Evolutionary conservation across 2,113 vertebrate species (phyloP).

Genomic region (Gymnobelideus leadbeateri): DNA sequence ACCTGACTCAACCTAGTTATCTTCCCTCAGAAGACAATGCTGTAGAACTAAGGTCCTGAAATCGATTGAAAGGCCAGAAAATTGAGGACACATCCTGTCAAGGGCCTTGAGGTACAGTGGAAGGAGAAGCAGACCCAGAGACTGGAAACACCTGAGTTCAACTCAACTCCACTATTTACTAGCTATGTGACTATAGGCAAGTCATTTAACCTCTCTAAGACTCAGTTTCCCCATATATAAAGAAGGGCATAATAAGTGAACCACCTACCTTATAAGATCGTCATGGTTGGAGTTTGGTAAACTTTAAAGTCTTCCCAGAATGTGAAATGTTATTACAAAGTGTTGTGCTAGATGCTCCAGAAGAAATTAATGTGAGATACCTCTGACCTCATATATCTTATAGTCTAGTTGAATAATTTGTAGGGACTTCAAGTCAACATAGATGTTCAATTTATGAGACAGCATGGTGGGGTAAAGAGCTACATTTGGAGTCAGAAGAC

Average conservation of each 20-base stretch:
- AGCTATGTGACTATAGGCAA: background rate
- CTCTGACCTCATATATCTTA: background rate
- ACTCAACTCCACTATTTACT: background rate
- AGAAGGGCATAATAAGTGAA: background rate
- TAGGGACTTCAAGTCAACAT: background rate
- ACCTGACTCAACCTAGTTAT: background rate
- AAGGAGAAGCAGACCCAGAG: background rate
- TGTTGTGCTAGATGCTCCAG: background rate
- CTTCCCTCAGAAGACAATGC: background rate
- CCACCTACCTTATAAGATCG: background rate
- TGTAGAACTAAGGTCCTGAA: background rate
- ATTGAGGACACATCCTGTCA: background rate
- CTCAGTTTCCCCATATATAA: background rate
- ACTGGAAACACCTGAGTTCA: background rate
- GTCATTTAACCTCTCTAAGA: background rate
- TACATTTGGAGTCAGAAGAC: background rate
- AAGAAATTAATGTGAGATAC: background rate
- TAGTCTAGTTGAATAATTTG: background rate
- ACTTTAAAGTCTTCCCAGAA: background rate
- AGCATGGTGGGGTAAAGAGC: background rate
- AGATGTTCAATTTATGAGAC: background rate
- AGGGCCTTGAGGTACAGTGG: background rate
- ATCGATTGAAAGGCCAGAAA: background rate
- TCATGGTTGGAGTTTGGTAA: background rate
- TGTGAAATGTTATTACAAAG: background rate